Evolutionary conservation across 2,888 invertebrate genomes (phyloP), one percentile per base, ranked within the genome.

Genomic region (Cephus rjabovi): DNA sequence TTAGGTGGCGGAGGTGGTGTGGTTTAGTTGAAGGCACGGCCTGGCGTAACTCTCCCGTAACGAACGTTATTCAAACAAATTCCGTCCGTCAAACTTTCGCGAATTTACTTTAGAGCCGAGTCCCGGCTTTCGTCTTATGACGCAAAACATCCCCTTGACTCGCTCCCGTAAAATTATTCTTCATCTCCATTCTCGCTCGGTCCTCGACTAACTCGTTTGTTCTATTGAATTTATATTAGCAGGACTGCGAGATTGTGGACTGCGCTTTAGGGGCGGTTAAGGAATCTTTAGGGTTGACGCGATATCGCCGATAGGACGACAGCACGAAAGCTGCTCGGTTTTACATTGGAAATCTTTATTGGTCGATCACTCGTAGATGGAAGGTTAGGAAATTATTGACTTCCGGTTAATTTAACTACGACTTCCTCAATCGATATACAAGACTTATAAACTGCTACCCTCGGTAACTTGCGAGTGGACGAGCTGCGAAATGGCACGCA

Each of bases 1-100:
- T 89, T 88, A 89, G 86, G 86, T 88, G 87, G 85, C 83, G 84
- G 86, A 83, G 84, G 84, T 83, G 82, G 83, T 76, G 85, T 81
- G 88, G 86, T 89, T 88, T 84, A 87, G 88, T 86, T 84, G 86
- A 89, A 87, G 88, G 75, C 73, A 74, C 77, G 35, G 75, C 70
- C 77, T 11, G 56, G 33, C 68, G 71, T 31, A 71, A n/a, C 74
- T 74, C 31, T 79, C 80, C 77, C 74, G 82, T 86, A 86, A 84
- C 80, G 86, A 86, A 85, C 82, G 83, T 84, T 84, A 81, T 84
- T 81, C 79, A 78, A 74, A 77, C 76, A 79, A 79, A 81, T 82
- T 84, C 77, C 81, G 81, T 37, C 76, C 73, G 78, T 76, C 78
- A 76, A 78, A 78, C 76, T 78, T 78, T 74, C 74, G 74, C 23